Evolutionary conservation across 2,797 vertebrate species (phyloP).

Genomic region (Kryptopterus vitreolus): DNA sequence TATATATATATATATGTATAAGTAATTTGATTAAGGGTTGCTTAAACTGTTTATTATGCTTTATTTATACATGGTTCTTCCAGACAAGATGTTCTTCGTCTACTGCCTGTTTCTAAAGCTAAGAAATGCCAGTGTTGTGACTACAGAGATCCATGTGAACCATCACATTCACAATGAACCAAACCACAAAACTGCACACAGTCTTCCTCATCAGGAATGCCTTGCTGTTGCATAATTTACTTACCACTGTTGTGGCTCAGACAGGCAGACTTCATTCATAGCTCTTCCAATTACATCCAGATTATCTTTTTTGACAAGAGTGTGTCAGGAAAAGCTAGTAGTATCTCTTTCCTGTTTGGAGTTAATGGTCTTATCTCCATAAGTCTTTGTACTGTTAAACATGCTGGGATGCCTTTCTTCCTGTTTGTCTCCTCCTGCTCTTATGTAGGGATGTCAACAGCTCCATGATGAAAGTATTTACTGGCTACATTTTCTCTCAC

Average conservation of each 20-base stretch:
- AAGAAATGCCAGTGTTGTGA: not conserved
- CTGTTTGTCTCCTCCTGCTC: conserved; percentile 49
- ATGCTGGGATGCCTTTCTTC: conserved; percentile 57
- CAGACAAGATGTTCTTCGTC: not conserved
- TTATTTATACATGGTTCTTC: not conserved
- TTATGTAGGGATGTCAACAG: conserved; percentile 48
- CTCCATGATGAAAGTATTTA: conserved; percentile 54
- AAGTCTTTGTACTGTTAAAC: conserved; percentile 2
- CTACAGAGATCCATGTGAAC: not conserved
- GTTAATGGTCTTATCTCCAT: conserved; percentile 20
- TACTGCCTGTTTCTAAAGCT: not conserved
- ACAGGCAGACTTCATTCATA: conserved; percentile 32
- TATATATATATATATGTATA: no score
- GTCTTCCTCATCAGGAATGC: not conserved
- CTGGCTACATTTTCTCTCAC: conserved; percentile 40
- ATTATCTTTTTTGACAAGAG: conserved; percentile 39
- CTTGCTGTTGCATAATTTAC: not conserved
- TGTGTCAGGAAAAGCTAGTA: conserved; percentile 40
- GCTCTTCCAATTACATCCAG: conserved; percentile 18
- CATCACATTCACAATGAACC: not conserved
- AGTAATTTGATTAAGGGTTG: not conserved
- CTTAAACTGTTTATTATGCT: not conserved
- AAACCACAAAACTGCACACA: conserved; percentile 1
- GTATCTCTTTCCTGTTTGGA: conserved; percentile 49
- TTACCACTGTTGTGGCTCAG: conserved; percentile 1